Evolutionary conservation across 2,888 invertebrate species (phyloP).

Genomic region (Hipparchia semele): DNA sequence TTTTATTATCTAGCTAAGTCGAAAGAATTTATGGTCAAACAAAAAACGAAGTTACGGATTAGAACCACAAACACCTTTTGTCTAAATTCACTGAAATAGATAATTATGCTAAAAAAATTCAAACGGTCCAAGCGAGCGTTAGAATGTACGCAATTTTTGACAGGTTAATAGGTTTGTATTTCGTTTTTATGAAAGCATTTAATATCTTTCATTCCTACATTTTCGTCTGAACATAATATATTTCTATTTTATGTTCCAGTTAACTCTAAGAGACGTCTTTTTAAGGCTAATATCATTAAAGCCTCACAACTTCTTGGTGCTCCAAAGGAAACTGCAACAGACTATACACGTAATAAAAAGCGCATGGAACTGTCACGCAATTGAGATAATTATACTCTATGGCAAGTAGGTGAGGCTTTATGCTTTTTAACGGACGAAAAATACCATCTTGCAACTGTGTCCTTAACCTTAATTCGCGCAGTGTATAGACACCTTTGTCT

Average conservation of each 20-base stretch:
- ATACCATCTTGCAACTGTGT: conserved; percentile 48
- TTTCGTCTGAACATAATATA: background rate
- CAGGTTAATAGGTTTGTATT: too few species aligned
- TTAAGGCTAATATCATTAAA: background rate
- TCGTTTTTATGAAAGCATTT: too few species aligned
- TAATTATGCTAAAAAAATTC: too few species aligned
- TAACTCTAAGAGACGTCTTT: background rate
- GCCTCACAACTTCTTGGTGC: background rate
- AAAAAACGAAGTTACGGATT: background rate
- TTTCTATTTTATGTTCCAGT: background rate
- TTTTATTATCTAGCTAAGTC: conserved; percentile 11
- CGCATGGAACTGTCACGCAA: background rate
- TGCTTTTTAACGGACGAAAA: conserved; percentile 23
- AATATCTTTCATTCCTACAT: too few species aligned
- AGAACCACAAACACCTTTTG: too few species aligned
- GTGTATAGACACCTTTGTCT: conserved; percentile 41
- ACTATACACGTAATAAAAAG: conserved; percentile 7
- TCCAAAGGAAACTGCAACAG: background rate
- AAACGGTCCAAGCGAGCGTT: too few species aligned
- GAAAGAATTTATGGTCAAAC: background rate
- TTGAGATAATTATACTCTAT: conserved; percentile 22
- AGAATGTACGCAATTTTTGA: too few species aligned
- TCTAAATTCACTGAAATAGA: too few species aligned
- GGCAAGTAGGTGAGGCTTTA: conserved; percentile 22
- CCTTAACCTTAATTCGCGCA: conserved; percentile 64